A percentile compares a stretch with the other conserved stretches of the same genome.
These are phyloP conservation scores for Blastobasis lacticolella DNA, from an alignment of 2,888 invertebrate species.

Conservation along the genomic window DNA sequence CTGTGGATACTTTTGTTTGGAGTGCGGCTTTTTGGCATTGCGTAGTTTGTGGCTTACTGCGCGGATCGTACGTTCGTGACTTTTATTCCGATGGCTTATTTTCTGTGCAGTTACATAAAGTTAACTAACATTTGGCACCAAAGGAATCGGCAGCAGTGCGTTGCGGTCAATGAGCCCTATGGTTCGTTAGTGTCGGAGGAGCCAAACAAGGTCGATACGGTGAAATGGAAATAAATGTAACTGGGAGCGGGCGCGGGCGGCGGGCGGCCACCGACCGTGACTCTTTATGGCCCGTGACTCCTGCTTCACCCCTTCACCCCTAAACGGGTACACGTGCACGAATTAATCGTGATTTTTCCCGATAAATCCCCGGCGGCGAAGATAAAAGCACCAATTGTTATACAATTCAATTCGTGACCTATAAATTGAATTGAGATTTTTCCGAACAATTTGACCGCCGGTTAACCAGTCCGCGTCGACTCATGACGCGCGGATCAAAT, in stretches of 20 bases:
- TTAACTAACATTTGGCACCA: too few species aligned
- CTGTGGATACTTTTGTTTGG: constrained; percentile 4
- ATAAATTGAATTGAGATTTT: constrained; percentile 23
- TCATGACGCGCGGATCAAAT: background rate
- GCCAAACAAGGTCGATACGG: too few species aligned
- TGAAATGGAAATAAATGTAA: too few species aligned
- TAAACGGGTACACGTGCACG: constrained; percentile 68
- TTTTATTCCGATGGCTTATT: too few species aligned
- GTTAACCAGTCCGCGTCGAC: constrained; percentile 1
- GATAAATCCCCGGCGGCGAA: constrained; percentile 35
- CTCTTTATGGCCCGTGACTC: constrained; percentile 66
- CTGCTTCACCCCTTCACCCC: constrained; percentile 40
- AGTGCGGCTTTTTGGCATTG: background rate
- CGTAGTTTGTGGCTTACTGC: background rate
- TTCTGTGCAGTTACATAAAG: too few species aligned
- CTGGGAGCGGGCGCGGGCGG: too few species aligned
- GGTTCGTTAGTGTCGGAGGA: too few species aligned
- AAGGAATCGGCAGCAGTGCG: too few species aligned
- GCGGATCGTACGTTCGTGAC: background rate
- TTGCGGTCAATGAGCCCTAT: too few species aligned
- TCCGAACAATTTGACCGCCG: constrained; percentile 15
- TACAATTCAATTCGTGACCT: constrained; percentile 30
- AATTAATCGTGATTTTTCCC: constrained; percentile 64
- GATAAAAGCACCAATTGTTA: constrained; percentile 42
- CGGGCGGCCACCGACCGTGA: constrained; percentile 52